A percentile compares a stretch with the other conserved stretches of the same genome.
Conservation (phyloP, 1,140 invertebrate species). For the Neelides sp. region DNA sequence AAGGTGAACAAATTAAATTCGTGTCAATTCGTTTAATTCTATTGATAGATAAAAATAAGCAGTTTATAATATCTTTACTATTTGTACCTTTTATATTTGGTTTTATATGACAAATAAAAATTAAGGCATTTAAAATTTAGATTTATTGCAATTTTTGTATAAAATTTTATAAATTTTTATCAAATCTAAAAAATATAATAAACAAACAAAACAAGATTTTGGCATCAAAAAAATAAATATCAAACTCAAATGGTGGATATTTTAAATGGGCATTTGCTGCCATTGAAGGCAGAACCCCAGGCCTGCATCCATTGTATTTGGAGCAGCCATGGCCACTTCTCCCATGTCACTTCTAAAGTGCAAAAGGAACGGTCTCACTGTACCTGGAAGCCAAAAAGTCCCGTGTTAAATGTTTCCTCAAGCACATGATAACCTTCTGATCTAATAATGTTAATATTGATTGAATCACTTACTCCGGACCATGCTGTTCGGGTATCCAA, state of each 20-base stretch:
- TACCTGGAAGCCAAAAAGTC: slow-evolving; percentile 14
- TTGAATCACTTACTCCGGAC: slow-evolving; percentile 21
- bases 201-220: background rate
- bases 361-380: slow-evolving; percentile 23
- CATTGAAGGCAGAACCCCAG: slow-evolving; percentile 25
- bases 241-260: background rate
- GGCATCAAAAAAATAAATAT: background rate
- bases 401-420: background rate
- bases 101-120: background rate
- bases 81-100: background rate
- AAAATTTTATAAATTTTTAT: background rate
- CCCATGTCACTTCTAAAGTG: slow-evolving; percentile 18
- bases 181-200: background rate
- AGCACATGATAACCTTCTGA: background rate
- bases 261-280: slow-evolving; percentile 26
- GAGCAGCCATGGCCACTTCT: slow-evolving; percentile 5
- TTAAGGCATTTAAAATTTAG: background rate
- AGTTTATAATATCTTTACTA: background rate
- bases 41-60: no score
- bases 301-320: slow-evolving; percentile 8
- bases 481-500: background rate
- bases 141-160: background rate
- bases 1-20: no score
- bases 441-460: background rate
- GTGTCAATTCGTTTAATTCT: no score